Evolutionary conservation across 2,113 vertebrate genomes (phyloP).

Genomic region (Oryctolagus cuniculus): mOryCun1.1 NC_091434.1:58179001-58179500

Average conservation of each 20-base stretch:
- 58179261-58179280: slow-evolving; percentile 79
- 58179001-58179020: too few species aligned
- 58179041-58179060: too few species aligned
- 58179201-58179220: slow-evolving; percentile 65
- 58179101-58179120: too few species aligned
- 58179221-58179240: slow-evolving; percentile 84
- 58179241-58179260: slow-evolving; percentile 78
- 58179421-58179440: slow-evolving; percentile 17
- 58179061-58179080: too few species aligned
- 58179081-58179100: too few species aligned
- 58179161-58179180: too few species aligned
- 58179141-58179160: too few species aligned
- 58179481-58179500: slow-evolving; percentile 4
- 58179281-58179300: slow-evolving; percentile 75
- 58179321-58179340: slow-evolving; percentile 57
- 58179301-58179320: slow-evolving; percentile 73
- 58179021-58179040: too few species aligned
- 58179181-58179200: too few species aligned
- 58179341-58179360: slow-evolving; percentile 33
- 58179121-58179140: too few species aligned
- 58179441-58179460: slow-evolving; percentile 50
- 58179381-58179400: slow-evolving; percentile 18
- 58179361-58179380: neutral
- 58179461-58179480: slow-evolving; percentile 46
- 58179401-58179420: slow-evolving; percentile 17